phyloP scores from a whole-genome alignment of 2,888 invertebrate species.

The Lycaena phlaeas region DNA sequence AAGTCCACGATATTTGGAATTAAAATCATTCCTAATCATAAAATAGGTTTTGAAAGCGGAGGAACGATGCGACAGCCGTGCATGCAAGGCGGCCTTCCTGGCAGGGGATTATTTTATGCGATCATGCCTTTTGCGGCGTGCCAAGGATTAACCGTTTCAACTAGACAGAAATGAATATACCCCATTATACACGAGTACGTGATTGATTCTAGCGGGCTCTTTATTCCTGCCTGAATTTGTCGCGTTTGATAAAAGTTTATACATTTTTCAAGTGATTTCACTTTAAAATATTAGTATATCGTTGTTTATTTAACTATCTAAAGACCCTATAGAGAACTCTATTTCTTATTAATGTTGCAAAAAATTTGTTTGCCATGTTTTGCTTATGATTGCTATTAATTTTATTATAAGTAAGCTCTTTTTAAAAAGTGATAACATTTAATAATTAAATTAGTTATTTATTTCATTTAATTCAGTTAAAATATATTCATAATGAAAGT shows the following conservation, averaged over 20 bases:
- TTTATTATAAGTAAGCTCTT: too few relatives aligned
- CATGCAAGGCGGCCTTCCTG: slow-evolving; percentile 20
- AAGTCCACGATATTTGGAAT: neutral
- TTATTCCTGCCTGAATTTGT: slow-evolving; percentile 21
- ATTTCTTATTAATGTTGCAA: too few relatives aligned
- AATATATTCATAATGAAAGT: too few relatives aligned
- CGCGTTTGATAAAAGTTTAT: neutral
- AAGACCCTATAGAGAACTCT: too few relatives aligned
- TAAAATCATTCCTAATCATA: slow-evolving; percentile 6
- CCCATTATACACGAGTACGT: slow-evolving; percentile 50
- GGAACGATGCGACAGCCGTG: slow-evolving; percentile 23
- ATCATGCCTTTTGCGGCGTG: slow-evolving; percentile 55
- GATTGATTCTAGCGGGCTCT: slow-evolving; percentile 47
- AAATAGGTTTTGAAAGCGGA: slow-evolving; percentile 10
- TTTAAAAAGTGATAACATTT: too few relatives aligned
- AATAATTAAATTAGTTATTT: too few relatives aligned
- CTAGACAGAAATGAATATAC: slow-evolving; percentile 57
- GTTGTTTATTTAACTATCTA: too few relatives aligned
- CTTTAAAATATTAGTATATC: too few relatives aligned
- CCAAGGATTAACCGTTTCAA: slow-evolving; percentile 66
- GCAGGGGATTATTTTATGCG: slow-evolving; percentile 42
- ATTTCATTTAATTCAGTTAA: too few relatives aligned
- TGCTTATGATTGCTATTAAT: too few relatives aligned
- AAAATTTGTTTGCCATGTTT: too few relatives aligned
- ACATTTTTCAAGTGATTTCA: neutral